Base-by-base conservation (phyloP, 2,113 vertebrate species). In the Tachysurus fulvidraco region DNA sequence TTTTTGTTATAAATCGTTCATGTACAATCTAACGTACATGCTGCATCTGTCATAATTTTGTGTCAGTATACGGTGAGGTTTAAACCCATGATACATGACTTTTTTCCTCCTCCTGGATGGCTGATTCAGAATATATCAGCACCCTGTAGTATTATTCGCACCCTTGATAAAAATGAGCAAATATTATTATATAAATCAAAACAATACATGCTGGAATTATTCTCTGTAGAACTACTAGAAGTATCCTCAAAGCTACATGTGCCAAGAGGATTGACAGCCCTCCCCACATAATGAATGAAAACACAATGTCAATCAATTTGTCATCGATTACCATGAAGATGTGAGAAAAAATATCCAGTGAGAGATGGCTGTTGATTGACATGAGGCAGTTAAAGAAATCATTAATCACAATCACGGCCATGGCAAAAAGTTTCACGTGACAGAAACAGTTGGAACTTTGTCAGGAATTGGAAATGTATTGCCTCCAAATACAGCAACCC, bases 41-140 rank as follows among this genome's bases (percentile, higher is more conserved):
- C 46, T 83, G 44, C 62, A 83, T 67, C 81, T 82, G 59, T 65
- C 64, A 46, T n/a, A 65, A 50, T 36, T 5, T n/a, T 62, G 21
- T 11, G 0, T 59, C 30, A 41, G 67, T 71, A 6, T 5, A 4
- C 16, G 64, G 28, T 67, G 67, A 13, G 46, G 9, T 46, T 46
- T 46, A 46, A 69, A 69, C 25, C 64, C 14, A n/a, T n/a, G n/a
- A n/a, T 28, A 64, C 36, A 13, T 36, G 17, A 41, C 44, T 73
- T 44, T 73, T 71, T 21, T 23, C 12, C 19, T 9, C 21, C 71
- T 25, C 71, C 8, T 3, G 73, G 46, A 76, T 52, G 46, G 73
- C 23, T 25, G 73, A 76, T 52, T 50, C 23, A n/a, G 44, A 76
- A 50, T 52, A 52, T 1, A 76, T 52, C 23, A n/a, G 5, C 7